Evolutionary conservation across 2,888 invertebrate species (phyloP).

Genomic region (Steinernema scapterisci): DNA sequence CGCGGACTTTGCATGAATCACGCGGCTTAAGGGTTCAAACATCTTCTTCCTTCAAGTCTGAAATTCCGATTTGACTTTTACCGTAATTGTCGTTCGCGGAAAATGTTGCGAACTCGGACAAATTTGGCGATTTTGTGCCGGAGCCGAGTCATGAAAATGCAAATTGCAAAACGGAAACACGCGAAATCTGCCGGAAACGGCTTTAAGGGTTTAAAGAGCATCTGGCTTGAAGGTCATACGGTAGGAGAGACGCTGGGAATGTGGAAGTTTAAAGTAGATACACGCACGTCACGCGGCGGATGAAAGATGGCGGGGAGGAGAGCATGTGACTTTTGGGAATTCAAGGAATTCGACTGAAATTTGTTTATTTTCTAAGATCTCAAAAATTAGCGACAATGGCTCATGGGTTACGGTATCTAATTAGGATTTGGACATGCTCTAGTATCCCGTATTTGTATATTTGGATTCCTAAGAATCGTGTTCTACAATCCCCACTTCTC

Average conservation of each 20-base stretch:
- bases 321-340: not conserved
- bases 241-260: not conserved
- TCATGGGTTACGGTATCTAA: too few relatives aligned
- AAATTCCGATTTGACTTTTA: not conserved
- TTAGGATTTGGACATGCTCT: too few relatives aligned
- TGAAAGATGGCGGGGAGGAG: not conserved
- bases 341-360: too few relatives aligned
- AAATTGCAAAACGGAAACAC: not conserved
- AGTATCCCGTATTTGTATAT: too few relatives aligned
- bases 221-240: not conserved
- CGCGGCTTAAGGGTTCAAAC: slow-evolving; percentile 8
- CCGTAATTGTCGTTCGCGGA: not conserved
- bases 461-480: too few relatives aligned
- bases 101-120: not conserved
- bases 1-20: not conserved
- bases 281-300: not conserved
- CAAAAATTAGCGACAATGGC: too few relatives aligned
- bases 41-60: not conserved
- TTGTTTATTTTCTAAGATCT: too few relatives aligned
- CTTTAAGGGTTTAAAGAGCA: not conserved
- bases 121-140: not conserved
- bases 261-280: not conserved
- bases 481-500: too few relatives aligned
- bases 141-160: too few relatives aligned
- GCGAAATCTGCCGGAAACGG: not conserved